Evolutionary conservation across 1,140 invertebrate species (phyloP).

Genomic region (Solenopsis invicta): DNA sequence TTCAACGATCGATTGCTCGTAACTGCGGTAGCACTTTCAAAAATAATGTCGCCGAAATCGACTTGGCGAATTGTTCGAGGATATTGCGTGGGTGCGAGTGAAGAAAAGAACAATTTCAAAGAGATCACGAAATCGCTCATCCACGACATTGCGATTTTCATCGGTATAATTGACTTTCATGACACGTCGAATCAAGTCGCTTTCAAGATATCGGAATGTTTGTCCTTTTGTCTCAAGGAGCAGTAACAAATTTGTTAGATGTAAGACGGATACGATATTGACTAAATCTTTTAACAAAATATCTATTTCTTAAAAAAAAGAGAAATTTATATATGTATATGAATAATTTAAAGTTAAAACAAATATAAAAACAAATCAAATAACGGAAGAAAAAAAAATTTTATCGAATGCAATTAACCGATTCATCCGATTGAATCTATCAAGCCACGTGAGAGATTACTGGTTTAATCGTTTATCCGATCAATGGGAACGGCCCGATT

Average conservation of each 20-base stretch:
- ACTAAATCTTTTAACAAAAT: not conserved
- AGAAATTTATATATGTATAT: not conserved
- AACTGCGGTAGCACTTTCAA: constrained; percentile 18
- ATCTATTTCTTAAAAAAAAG: not conserved
- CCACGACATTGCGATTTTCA: not conserved
- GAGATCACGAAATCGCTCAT: constrained; percentile 4
- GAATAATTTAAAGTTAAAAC: not conserved
- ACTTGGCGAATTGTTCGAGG: not conserved
- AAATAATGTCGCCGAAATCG: not conserved
- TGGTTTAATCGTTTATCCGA: constrained; percentile 43
- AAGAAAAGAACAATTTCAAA: not conserved
- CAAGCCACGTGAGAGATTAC: constrained; percentile 21
- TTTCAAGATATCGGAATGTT: constrained; percentile 11
- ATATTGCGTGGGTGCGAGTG: not conserved
- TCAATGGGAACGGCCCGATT: constrained; percentile 38
- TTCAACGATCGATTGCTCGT: not conserved
- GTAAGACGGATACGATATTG: not conserved
- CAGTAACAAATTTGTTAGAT: not conserved
- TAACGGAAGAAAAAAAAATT: not conserved
- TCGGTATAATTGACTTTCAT: not conserved
- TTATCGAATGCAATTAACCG: constrained; percentile 31
- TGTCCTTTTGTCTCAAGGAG: not conserved
- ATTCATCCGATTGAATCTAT: constrained; percentile 40
- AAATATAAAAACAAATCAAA: not conserved
- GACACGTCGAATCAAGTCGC: not conserved